Conservation (phyloP, 2,113 vertebrate species). For the Engraulis encrasicolus region DNA sequence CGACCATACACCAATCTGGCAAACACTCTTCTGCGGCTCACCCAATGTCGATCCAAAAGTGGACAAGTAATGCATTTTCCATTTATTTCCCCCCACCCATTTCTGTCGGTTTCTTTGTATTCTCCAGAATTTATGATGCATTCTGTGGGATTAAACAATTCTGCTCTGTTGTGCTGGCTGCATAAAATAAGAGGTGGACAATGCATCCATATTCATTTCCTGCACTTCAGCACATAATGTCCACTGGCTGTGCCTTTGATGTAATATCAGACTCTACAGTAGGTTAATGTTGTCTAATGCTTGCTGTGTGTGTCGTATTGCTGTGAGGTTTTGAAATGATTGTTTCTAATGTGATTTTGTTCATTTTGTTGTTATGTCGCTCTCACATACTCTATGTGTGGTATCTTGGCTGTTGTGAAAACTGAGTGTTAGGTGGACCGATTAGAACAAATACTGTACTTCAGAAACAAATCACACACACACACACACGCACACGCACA, state of each 20-base stretch:
- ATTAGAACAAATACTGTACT: too few relatives aligned
- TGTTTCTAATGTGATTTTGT: too few relatives aligned
- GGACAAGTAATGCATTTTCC: background rate
- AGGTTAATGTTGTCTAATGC: background rate
- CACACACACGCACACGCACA: too few relatives aligned
- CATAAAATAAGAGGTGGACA: background rate
- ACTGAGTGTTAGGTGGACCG: too few relatives aligned
- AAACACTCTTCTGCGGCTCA: background rate
- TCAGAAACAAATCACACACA: too few relatives aligned
- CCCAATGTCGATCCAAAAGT: slow-evolving; percentile 28
- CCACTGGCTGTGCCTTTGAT: background rate
- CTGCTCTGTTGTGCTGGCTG: background rate
- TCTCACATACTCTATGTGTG: too few relatives aligned
- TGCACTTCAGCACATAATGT: background rate
- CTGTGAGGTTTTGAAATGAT: too few relatives aligned
- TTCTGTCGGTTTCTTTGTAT: background rate
- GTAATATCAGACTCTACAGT: background rate
- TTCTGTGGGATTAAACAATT: background rate
- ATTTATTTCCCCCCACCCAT: background rate
- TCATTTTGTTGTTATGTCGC: too few relatives aligned
- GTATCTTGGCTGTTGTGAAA: too few relatives aligned
- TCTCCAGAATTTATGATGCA: background rate
- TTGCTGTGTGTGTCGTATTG: background rate
- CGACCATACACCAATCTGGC: background rate
- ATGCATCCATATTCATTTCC: background rate